Evolutionary conservation across 2,888 invertebrate species (phyloP), one percentile per base, ranked within the genome.

Genomic region (Deroplatys truncata): DNA sequence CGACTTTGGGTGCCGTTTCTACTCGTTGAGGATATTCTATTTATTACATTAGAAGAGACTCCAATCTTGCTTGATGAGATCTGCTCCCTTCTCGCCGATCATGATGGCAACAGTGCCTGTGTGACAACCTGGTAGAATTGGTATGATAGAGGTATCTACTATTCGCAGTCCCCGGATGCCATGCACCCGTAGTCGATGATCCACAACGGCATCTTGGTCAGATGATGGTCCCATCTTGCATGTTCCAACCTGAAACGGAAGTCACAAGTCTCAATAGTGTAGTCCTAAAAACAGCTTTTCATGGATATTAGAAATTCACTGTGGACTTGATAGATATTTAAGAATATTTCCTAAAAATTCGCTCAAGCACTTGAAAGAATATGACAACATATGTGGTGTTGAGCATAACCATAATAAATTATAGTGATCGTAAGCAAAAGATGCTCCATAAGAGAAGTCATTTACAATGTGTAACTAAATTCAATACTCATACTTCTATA

Each of bases 181-280:
- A 84, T 91, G 90, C 20, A 92, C 91, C 89, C 91, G 85, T 2
- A 98, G 93, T 87, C 97, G 94, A 0, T 97, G 95, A 93, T 98
- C 97, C 0, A 98, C 97, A 0, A 98, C 98, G 0, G 98, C 97
- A 0, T 95, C 96, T 0, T 95, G 95, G 92, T 98, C 98, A 89
- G 94, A 95, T 88, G 94, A 94, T 0, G 97, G 97, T 0, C 98
- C 98, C 98, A 98, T 98, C 93, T 97, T 98, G 92, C 97, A 97
- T 0, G 98, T 98, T 0, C 92, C 92, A 15, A 90, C 90, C 29
- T 92, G 29, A 83, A 86, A 16, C 5, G 97, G 96, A 0, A 72
- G 20, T 72, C 20, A 20, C 25, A 43, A 43, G 43, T 13, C 10
- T 43, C 43, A 43, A 5, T 5, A 31, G 5, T 5, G 5, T 31